Conservation (phyloP, 2,797 vertebrate species). For the Rousettus madagascariensis region DNA sequence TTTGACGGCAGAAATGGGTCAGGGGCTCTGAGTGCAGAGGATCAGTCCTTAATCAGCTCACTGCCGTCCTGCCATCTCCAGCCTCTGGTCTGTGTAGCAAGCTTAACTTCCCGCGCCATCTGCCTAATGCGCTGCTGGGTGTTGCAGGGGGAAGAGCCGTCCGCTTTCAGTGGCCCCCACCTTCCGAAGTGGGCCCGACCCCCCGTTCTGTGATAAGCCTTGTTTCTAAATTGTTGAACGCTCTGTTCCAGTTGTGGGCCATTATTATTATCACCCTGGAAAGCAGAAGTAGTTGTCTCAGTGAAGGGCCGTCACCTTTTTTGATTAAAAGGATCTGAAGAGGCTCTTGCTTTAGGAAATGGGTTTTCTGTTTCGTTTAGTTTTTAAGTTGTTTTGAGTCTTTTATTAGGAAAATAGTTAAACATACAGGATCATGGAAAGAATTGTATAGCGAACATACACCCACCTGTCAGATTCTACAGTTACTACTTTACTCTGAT, state of each 20-base stretch:
- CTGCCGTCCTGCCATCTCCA: background rate
- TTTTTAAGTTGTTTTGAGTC: background rate
- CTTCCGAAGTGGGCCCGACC: background rate
- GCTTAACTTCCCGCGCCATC: constrained; percentile 48
- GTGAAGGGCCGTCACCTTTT: background rate
- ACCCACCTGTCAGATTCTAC: background rate
- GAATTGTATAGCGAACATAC: background rate
- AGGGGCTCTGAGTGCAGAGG: constrained; percentile 42
- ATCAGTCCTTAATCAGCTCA: constrained; percentile 50
- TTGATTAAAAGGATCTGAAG: background rate
- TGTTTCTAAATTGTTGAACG: background rate
- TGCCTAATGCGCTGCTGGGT: background rate
- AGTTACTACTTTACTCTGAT: background rate
- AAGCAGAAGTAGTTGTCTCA: background rate
- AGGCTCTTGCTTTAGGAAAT: background rate
- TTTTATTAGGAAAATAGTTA: constrained; percentile 33
- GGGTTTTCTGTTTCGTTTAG: background rate
- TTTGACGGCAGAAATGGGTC: constrained; percentile 54
- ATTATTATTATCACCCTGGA: background rate
- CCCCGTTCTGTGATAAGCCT: background rate
- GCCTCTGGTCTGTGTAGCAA: background rate
- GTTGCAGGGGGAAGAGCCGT: background rate
- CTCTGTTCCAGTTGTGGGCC: background rate
- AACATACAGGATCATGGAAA: background rate
- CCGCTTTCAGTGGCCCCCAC: background rate